A percentile compares a stretch with the other conserved stretches of the same genome.
These are phyloP conservation scores for Sitta carolinensis DNA, from an alignment of 2,797 vertebrate genomes.

Conservation along the genomic window DNA sequence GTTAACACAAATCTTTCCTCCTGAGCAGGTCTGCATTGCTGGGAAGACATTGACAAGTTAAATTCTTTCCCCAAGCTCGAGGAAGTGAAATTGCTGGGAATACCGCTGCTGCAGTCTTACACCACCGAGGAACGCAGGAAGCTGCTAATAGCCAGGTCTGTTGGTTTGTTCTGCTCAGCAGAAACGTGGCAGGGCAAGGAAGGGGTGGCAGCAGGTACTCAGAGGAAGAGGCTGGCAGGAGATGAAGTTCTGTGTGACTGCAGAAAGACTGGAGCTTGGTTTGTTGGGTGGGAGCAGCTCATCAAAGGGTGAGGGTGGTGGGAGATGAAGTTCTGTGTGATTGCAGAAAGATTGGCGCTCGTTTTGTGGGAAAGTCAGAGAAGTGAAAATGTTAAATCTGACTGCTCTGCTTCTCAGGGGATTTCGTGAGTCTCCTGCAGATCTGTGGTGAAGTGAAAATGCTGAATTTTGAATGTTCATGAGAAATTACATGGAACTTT, in stretches of 20 bases:
- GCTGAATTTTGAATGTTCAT: not conserved
- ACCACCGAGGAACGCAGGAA: constrained; percentile 88
- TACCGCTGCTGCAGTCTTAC: constrained; percentile 91
- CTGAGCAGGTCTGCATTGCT: constrained; percentile 85
- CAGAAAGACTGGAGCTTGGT: not conserved
- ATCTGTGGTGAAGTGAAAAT: not conserved
- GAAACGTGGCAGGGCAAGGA: not conserved
- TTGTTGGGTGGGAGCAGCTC: not conserved
- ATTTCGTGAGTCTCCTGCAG: not conserved
- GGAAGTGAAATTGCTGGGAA: constrained; percentile 90
- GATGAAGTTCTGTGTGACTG: not conserved
- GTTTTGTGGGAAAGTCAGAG: not conserved
- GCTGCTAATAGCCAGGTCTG: constrained; percentile 88
- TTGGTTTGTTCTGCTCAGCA: not conserved
- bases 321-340: not conserved
- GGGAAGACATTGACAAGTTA: constrained; percentile 94
- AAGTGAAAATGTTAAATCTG: not conserved
- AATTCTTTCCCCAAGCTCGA: constrained; percentile 93
- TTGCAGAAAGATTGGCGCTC: not conserved
- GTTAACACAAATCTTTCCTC: constrained; percentile 53
- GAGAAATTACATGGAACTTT: not conserved
- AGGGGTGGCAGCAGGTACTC: not conserved
- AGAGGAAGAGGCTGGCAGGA: not conserved
- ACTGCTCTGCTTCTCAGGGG: not conserved
- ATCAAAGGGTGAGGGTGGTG: not conserved